Base-by-base conservation (phyloP, 2,888 invertebrate genomes). In the Poecilobothrus nobilitatus region DNA sequence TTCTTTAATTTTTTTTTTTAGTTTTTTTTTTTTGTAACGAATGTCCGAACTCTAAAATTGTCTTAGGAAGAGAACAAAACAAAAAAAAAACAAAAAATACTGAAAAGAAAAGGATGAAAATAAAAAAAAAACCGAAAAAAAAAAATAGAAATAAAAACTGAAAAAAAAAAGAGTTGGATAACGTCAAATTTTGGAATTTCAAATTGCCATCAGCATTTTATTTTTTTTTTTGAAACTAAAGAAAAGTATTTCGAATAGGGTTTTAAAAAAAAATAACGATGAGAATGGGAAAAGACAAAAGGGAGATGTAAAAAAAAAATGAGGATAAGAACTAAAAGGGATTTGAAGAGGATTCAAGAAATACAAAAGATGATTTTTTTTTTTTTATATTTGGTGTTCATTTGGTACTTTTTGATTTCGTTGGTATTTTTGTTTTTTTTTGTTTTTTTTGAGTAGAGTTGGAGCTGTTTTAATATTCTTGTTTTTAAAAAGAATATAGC, bases 211-310 rank as follows among this genome's bases (percentile, higher is more conserved):
- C 53, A 53, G 53, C 53, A 53, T 12, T 53, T 41, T 41, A 5
- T 41, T 41, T 41, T 41, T 3, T 8, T 41, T 41, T 41, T 41
- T 41, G 41, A 12, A 41, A 41, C n/a, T n/a, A n/a, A n/a, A n/a
- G n/a, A n/a, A n/a, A n/a, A n/a, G n/a, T n/a, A n/a, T n/a, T n/a
- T n/a, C n/a, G n/a, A n/a, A n/a, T n/a, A n/a, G n/a, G n/a, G n/a
- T n/a, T n/a, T n/a, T n/a, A 12, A 41, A 41, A 66, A 66, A 66
- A 63, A 41, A 66, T 66, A 63, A 66, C 63, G 66, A 63, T 33
- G 20, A 15, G 18, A 20, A 68, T 65, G 66, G 44, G 22, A 41
- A 66, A 68, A 63, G 44, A 27, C 27, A 44, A 63, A 15, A 18
- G 44, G 10, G 34, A 68, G 64, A 21, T 15, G 9, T 65, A 34